Base-by-base conservation (phyloP, 30 jellyfish, hydroid and myxozoan species). In the Aurelia aurita complex sp. Pacific region DNA sequence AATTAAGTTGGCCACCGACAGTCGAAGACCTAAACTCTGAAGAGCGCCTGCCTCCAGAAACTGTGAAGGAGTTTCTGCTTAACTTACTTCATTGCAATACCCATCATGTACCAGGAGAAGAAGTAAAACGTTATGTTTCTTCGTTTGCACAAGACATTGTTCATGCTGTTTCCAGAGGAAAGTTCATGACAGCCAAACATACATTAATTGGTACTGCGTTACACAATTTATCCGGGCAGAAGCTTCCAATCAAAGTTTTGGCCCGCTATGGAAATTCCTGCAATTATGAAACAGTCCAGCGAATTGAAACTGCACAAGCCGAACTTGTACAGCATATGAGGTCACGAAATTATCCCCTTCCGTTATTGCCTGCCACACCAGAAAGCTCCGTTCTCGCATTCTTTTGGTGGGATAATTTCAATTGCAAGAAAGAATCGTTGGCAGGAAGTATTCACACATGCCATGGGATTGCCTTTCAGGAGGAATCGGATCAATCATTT, bases 231-330 rank as follows among this genome's bases (percentile, higher is more conserved):
- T 57, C 85, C 59, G 85, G 85, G 53, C 74, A 75, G 13, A 75
- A 75, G 59, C 18, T 36, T 15, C 74, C 74, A n/a, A 55, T 75
- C 34, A 75, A 75, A 33, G 53, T 54, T 43, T 34, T 75, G 18
- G 85, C 69, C 53, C 53, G 57, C 42, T 75, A 32, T 53, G 85
- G 72, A 18, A 75, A 61, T 53, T 78, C 42, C 16, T n/a, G 50
- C n/a, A 78, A 78, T 42, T 78, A 78, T 64, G 64, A 60, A 15
- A 59, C 59, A 32, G 88, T 78, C 42, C 76, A 73, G 50, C 50
- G 62, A 73, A 18, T 78, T 18, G 88, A 78, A n/a, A 78, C 80
- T 63, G 88, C 88, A 32, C 88, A 78, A 78, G 88, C 88, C 43
- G 64, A 78, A 42, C 64, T 78, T 15, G 73, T 38, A n/a, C 88